Base-by-base conservation (phyloP, 2,888 invertebrate species). In the Isotomurus palustris region DNA sequence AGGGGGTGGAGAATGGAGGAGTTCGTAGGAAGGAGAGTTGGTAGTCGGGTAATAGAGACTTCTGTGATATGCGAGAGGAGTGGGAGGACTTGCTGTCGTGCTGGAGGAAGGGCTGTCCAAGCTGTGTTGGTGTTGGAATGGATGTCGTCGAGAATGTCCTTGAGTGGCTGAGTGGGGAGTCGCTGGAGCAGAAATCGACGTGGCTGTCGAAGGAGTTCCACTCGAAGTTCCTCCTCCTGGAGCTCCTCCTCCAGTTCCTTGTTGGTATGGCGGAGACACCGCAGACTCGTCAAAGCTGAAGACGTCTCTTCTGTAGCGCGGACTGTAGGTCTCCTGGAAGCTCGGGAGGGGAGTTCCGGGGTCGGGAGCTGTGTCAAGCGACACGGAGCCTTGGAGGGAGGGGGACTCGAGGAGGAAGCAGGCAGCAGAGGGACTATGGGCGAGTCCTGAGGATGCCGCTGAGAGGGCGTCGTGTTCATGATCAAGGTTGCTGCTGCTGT, bases 311-410 rank as follows among this genome's bases (percentile, higher is more conserved):
- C 74, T 76, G 73, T 86, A 86, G 64, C 86, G 84, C 48, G 87
- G 83, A 58, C 87, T 87, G 76, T 89, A 89, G 27, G 88, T 91
- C 78, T 91, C 91, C 79, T 91, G 88, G 48, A 70, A 70, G 49
- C 63, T 64, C n/a, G 70, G 70, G n/a, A 70, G 58, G 2, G 70
- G 70, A 19, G 68, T 68, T 12, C 66, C 66, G 8, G 65, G 60
- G 6, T 61, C 53, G 4, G 62, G 59, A 25, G 67, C 62, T 17
- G 57, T 57, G 6, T 68, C 68, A 36, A 67, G 44, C 10, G 66
- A 66, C 10, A 64, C 58, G n/a, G 67, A 69, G n/a, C 66, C 67
- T 53, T 56, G 55, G 47, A 68, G 59, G 19, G 68, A 68, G 22
- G 67, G 50, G 17, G 68, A 68, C 40, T 70, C 70, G 14, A 68